phyloP scores from a whole-genome alignment of 2,113 vertebrate genomes.

The Nycticryphes semicollaris region DNA sequence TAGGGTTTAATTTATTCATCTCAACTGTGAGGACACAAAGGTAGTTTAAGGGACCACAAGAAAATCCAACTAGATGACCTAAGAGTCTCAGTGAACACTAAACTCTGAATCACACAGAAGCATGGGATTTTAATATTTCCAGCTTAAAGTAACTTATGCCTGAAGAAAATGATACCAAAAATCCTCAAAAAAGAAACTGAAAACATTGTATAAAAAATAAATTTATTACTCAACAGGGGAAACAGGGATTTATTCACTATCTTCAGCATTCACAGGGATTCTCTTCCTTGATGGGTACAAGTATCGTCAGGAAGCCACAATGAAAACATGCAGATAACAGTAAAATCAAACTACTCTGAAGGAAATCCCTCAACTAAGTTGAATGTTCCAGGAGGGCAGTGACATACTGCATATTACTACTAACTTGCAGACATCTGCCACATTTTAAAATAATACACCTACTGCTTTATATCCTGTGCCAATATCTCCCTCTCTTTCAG shows the following conservation, averaged over 20 bases:
- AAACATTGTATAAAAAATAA: constrained; percentile 41
- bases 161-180: neutral
- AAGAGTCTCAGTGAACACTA: neutral
- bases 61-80: neutral
- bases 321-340: neutral
- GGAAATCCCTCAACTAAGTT: neutral
- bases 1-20: neutral
- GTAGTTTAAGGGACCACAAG: neutral
- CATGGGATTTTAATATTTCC: neutral
- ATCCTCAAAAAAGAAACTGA: neutral
- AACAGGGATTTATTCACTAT: neutral
- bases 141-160: neutral
- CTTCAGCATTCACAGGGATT: neutral
- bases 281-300: neutral
- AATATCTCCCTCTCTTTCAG: neutral
- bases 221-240: constrained; percentile 23
- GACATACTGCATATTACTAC: neutral
- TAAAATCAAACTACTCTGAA: neutral
- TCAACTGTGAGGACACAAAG: neutral
- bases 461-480: constrained; percentile 20
- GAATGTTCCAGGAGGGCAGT: neutral
- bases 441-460: neutral
- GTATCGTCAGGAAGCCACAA: neutral
- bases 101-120: neutral
- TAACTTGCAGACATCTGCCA: neutral